These are phyloP conservation scores for Pseudopleuronectes americanus DNA, from an alignment of 2,797 vertebrate species.

Conservation along the genomic window DNA sequence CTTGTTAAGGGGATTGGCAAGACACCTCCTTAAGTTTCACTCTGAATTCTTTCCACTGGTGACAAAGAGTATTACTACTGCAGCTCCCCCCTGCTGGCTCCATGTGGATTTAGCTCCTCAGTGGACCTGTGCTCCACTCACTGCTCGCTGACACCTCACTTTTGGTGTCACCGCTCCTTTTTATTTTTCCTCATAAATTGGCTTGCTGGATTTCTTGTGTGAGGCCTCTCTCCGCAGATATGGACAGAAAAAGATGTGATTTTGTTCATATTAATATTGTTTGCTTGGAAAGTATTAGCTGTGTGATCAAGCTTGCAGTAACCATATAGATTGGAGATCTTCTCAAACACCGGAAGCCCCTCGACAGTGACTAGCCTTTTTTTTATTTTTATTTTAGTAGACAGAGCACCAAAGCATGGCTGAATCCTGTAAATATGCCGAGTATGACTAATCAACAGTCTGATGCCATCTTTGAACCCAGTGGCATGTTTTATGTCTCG, in stretches of 20 bases:
- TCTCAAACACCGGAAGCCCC: constrained; percentile 19
- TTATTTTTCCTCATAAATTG: constrained; percentile 28
- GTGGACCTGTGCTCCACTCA: constrained; percentile 57
- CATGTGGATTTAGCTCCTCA: constrained; percentile 69
- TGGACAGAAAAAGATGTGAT: constrained; percentile 25
- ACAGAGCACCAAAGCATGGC: constrained; percentile 19
- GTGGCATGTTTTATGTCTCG: constrained; percentile 32
- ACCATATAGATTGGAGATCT: constrained; percentile 38
- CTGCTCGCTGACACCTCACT: constrained; percentile 54
- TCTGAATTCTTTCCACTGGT: constrained; percentile 69
- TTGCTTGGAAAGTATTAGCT: constrained; percentile 53
- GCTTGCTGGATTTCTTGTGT: constrained; percentile 44
- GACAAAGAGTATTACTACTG: constrained; percentile 44
- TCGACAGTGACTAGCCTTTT: constrained; percentile 12
- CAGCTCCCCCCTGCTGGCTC: constrained; percentile 45
- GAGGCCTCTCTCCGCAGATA: constrained; percentile 38
- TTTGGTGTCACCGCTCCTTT: constrained; percentile 45
- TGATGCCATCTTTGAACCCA: constrained; percentile 41
- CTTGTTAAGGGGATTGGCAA: constrained; percentile 76
- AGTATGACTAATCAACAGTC: constrained; percentile 46
- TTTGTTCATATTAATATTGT: constrained; percentile 51
- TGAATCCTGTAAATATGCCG: constrained; percentile 27
- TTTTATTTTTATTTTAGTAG: constrained; percentile 11
- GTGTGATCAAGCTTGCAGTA: constrained; percentile 42
- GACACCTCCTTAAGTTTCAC: constrained; percentile 79